Evolutionary conservation across 2,797 vertebrate species (phyloP), one percentile per base, ranked within the genome.

Genomic region (Remorina albescens): DNA sequence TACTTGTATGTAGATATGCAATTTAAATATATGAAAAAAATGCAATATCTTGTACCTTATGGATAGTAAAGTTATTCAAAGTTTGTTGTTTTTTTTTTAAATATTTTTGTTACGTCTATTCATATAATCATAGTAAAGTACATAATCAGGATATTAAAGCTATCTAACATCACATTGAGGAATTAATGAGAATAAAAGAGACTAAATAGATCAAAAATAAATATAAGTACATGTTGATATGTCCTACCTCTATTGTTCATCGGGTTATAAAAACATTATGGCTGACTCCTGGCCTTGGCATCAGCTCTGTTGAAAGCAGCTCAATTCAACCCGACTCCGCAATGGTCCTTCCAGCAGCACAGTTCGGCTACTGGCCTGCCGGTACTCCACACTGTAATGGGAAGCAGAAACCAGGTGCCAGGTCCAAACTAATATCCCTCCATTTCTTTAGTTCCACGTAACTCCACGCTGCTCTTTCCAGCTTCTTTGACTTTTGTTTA

Each of bases 211-310:
- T 36, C 53, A 51, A 67, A 60, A 16, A 36, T 36, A 36, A 8
- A 36, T 36, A 36, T 36, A 36, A 8, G 11, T 36, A 36, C 11
- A 41, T 41, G 18, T 41, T n/a, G n/a, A 42, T 18, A 5, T 28
- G 6, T 68, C 89, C 50, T 91, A 93, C 92, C 92, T 92, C 86
- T 91, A 81, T 79, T 89, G 86, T 67, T 92, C 92, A 93, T 93
- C 82, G 87, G 92, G 92, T 92, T 93, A 92, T 86, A 82, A 90
- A 89, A 80, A 89, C 90, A 91, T 89, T 83, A 87, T 88, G 84
- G 78, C 83, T 76, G 81, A 72, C 83, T 83, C 82, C 71, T 30
- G 70, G 83, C 69, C 77, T 90, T 90, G 82, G 89, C 89, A 89
- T 91, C 78, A 64, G 89, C 76, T 88, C 84, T 78, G 74, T 70